Base-by-base conservation (phyloP, 2,113 vertebrate genomes). In the Lampris megalopsis region DNA sequence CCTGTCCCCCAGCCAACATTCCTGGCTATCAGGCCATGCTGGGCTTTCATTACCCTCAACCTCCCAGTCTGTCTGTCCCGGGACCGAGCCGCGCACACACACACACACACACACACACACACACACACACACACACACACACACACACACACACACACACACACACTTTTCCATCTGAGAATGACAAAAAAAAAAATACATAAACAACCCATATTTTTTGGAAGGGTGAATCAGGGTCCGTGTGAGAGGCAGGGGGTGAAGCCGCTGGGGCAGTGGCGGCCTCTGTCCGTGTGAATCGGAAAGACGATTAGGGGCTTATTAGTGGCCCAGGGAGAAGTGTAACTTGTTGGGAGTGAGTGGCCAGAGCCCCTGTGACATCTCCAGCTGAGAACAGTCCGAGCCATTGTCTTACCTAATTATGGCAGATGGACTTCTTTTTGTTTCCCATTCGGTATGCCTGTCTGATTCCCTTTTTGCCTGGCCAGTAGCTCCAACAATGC, bases 391-490 rank as follows among this genome's bases (percentile, higher is more conserved):
- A 97, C 96, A 96, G 96, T 95, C 96, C 92, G 93, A 95, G 94
- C 91, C 92, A 94, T 95, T 97, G 97, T 99, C 97, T 95, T 88
- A 95, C 96, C 96, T 97, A 97, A 97, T 99, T 96, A 98, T 0
- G 43, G 91, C 91, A 89, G 95, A 96, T 83, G 95, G 95, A 94
- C 95, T 92, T 94, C 95, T 96, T 95, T 96, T 96, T 98, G 96
- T 98, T 96, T 97, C 94, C 94, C 92, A 87, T 94, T 97, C 94
- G 85, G 91, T 95, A 97, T 95, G 97, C 95, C 95, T 98, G 97
- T 98, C 97, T 91, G 96, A 96, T 97, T 94, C 93, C 86, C 94
- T 95, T 96, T 94, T 78, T 94, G 93, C 95, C 93, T 42, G 92
- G 91, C 95, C 93, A 91, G 95, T 95, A 86, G 94, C 95, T 95